These are phyloP conservation scores for Palythoa grandis DNA, from an alignment of 92 coral and sea anemone genomes.

Conservation along the genomic window DNA sequence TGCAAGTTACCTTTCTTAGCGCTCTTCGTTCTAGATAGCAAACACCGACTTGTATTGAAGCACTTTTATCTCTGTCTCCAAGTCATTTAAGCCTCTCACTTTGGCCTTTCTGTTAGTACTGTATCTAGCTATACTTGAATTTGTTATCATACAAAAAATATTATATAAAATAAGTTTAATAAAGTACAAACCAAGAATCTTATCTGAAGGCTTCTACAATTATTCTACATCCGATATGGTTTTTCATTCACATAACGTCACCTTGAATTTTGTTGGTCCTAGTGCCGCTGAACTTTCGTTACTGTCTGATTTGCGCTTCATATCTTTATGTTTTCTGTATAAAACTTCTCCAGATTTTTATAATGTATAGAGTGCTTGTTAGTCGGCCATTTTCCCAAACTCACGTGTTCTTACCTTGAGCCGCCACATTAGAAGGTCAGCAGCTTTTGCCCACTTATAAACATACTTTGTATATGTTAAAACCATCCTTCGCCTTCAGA, in stretches of 20 bases:
- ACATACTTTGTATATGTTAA: conserved; percentile 6
- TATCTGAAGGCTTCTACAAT: background rate
- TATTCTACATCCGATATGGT: background rate
- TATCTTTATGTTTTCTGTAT: background rate
- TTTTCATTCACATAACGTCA: background rate
- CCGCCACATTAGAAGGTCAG: conserved; percentile 10
- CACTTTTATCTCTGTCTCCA: too few relatives aligned
- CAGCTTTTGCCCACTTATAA: background rate
- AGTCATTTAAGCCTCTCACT: too few relatives aligned
- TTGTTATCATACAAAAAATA: too few relatives aligned
- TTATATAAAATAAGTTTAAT: too few relatives aligned
- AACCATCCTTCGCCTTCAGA: too few relatives aligned
- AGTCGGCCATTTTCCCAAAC: conserved; percentile 22
- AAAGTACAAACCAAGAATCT: background rate
- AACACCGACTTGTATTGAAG: too few relatives aligned
- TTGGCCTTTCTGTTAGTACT: too few relatives aligned
- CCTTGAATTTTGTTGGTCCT: conserved; percentile 19
- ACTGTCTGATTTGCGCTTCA: conserved; percentile 40
- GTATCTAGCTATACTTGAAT: too few relatives aligned
- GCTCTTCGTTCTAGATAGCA: too few relatives aligned
- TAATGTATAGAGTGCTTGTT: background rate
- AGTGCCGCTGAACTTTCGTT: background rate
- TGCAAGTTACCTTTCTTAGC: too few relatives aligned
- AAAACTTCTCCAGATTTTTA: background rate
- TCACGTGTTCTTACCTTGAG: conserved; percentile 21